Conservation (phyloP, 2,888 invertebrate genomes). For the Cetonia aurata region DNA sequence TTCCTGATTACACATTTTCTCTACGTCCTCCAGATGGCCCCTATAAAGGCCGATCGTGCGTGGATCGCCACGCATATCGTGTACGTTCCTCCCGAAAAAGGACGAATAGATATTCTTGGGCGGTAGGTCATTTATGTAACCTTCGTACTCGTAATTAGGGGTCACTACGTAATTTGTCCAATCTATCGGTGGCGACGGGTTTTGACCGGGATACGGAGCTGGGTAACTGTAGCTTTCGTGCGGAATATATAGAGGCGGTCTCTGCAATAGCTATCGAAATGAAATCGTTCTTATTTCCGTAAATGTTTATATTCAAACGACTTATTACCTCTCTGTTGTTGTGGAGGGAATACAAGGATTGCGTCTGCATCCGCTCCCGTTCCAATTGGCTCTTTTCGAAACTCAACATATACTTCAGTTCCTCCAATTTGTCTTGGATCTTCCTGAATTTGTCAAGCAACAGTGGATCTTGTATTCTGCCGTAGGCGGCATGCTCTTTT, state of each 20-base stretch:
- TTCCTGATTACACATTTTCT: conserved; percentile 48
- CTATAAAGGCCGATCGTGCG: conserved; percentile 32
- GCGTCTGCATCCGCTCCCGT: conserved; percentile 43
- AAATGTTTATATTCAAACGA: background rate
- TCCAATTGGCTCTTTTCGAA: conserved; percentile 45
- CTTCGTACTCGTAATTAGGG: conserved; percentile 43
- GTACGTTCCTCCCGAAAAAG: background rate
- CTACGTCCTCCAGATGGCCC: conserved; percentile 47
- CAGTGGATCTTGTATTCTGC: conserved; percentile 9
- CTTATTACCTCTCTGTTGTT: conserved; percentile 30
- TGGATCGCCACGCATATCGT: conserved; percentile 15
- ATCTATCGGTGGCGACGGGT: conserved; percentile 24
- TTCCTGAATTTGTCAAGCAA: conserved; percentile 37
- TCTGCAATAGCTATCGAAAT: background rate
- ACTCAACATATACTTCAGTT: conserved; percentile 40
- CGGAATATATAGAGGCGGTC: conserved; percentile 4
- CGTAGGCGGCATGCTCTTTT: conserved; percentile 20
- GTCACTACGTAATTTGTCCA: conserved; percentile 43
- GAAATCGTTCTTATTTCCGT: background rate
- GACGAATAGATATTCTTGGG: conserved; percentile 15
- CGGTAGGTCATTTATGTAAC: conserved; percentile 30
- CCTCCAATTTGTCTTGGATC: conserved; percentile 42
- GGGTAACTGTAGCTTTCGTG: conserved; percentile 16
- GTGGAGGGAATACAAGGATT: conserved; percentile 39
- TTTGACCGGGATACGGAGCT: conserved; percentile 13